A percentile compares a stretch with the other conserved stretches of the same genome.
Evolutionary conservation across 2,888 invertebrate genomes (phyloP).

Genomic region (Hybos culiciformis): DNA sequence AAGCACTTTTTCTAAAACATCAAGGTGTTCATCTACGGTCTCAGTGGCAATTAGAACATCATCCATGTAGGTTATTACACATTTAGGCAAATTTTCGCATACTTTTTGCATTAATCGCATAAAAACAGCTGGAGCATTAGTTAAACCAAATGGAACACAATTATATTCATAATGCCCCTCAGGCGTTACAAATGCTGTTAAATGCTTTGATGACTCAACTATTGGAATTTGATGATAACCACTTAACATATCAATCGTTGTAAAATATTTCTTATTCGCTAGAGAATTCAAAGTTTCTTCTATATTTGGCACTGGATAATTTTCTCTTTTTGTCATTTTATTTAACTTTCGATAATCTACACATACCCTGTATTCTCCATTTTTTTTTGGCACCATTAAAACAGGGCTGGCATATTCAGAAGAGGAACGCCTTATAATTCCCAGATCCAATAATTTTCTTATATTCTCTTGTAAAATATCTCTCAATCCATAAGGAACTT

Average conservation of each 20-base stretch:
- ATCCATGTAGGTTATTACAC: neutral
- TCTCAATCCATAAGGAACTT: neutral
- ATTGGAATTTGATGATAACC: conserved; percentile 10
- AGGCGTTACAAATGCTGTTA: conserved; percentile 19
- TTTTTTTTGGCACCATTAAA: conserved; percentile 19
- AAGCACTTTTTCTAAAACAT: neutral
- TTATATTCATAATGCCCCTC: conserved; percentile 21
- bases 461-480: neutral
- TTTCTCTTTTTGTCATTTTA: conserved; percentile 15
- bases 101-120: conserved; percentile 5
- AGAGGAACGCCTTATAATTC: conserved; percentile 20
- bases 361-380: conserved; percentile 20
- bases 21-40: neutral
- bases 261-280: conserved; percentile 3
- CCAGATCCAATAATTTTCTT: conserved; percentile 9
- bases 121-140: conserved; percentile 18
- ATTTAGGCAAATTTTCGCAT: neutral
- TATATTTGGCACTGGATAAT: conserved; percentile 16
- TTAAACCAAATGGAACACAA: conserved; percentile 20
- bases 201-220: conserved; percentile 5
- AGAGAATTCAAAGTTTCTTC: conserved; percentile 15
- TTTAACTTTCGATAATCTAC: conserved; percentile 21
- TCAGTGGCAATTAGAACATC: neutral
- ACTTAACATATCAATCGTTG: conserved; percentile 6
- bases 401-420: conserved; percentile 22